These are phyloP conservation scores for Gryon sp. DNA, from an alignment of 1,140 invertebrate genomes.

Conservation along the genomic window DNA sequence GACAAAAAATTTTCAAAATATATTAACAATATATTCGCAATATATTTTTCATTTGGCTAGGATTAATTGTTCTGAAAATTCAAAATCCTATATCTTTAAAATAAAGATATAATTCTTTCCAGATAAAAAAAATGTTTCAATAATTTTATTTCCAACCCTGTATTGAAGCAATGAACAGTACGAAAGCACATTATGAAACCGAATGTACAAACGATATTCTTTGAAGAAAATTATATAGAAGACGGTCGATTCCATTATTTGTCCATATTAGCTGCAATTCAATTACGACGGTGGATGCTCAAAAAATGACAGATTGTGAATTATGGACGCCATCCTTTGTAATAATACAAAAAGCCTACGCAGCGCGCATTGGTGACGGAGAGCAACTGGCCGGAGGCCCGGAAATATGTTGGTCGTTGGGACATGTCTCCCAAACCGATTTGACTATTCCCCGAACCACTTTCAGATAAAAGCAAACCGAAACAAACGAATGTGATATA, in stretches of 20 bases:
- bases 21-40: too few relatives aligned
- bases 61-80: too few relatives aligned
- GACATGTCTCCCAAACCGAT: slow-evolving; percentile 15
- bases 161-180: too few relatives aligned
- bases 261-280: slow-evolving; percentile 41
- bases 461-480: slow-evolving; percentile 7
- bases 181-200: slow-evolving; percentile 25
- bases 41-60: too few relatives aligned
- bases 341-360: slow-evolving; percentile 21
- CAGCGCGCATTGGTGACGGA: slow-evolving; percentile 13
- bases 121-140: too few relatives aligned
- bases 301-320: slow-evolving; percentile 47
- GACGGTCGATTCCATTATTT: slow-evolving; percentile 24
- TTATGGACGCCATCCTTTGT: slow-evolving; percentile 37
- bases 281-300: slow-evolving; percentile 30
- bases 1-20: too few relatives aligned
- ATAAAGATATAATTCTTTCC: too few relatives aligned
- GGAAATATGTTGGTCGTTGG: slow-evolving; percentile 24
- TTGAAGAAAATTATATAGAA: slow-evolving; percentile 9
- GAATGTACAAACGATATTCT: neutral
- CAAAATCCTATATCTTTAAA: too few relatives aligned
- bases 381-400: slow-evolving; percentile 13
- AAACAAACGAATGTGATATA: neutral
- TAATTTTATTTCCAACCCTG: too few relatives aligned
- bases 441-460: neutral